Evolutionary conservation across 2,888 invertebrate species (phyloP).

Genomic region (Torymus tubicola): DNA sequence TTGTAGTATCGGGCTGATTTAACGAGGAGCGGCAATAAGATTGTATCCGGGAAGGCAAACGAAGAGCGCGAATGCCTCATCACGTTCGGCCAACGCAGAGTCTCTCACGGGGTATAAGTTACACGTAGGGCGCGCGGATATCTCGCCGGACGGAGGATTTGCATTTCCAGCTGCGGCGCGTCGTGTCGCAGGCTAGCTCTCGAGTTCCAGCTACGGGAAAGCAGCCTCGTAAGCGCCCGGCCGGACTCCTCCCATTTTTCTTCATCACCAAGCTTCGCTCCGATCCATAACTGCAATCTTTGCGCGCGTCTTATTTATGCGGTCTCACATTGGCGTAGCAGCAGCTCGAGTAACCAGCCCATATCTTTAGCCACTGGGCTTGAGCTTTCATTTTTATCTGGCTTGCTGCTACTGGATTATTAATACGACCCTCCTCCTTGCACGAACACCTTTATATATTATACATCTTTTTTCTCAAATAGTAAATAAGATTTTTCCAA

Average conservation of each 20-base stretch:
- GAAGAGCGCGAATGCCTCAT: constrained; percentile 70
- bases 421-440: too few species aligned
- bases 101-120: constrained; percentile 61
- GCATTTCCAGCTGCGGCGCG: constrained; percentile 60
- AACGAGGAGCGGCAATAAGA: constrained; percentile 62
- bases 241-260: constrained; percentile 58
- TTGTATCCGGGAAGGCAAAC: constrained; percentile 67
- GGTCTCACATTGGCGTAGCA: background rate
- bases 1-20: too few species aligned
- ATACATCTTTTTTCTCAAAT: too few species aligned
- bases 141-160: constrained; percentile 57
- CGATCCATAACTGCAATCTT: constrained; percentile 54
- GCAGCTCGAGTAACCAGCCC: background rate
- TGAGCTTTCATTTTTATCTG: background rate
- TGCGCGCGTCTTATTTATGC: constrained; percentile 27
- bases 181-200: background rate
- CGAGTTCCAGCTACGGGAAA: too few species aligned
- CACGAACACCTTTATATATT: too few species aligned
- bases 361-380: background rate
- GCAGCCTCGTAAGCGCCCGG: too few species aligned
- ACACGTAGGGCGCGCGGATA: constrained; percentile 26
- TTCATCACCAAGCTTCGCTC: constrained; percentile 52
- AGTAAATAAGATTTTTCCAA: too few species aligned
- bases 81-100: constrained; percentile 71
- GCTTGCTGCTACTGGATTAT: background rate